Conservation (phyloP, 2,113 vertebrate species). For the Ctenomys sociabilis region DNA sequence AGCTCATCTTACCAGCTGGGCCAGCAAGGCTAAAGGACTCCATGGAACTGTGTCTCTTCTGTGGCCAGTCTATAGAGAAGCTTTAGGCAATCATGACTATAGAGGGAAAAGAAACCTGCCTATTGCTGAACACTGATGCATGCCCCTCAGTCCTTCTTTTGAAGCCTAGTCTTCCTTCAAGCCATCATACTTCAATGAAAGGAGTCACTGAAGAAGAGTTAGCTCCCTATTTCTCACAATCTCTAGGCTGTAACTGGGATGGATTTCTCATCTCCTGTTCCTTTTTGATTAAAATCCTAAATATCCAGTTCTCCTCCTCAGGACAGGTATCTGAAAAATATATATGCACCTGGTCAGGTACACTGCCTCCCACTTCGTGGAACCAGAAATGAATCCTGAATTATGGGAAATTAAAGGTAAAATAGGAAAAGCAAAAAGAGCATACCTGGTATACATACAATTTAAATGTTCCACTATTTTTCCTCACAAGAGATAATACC, state of each 20-base stretch:
- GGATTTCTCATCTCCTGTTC: background rate
- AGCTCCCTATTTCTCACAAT: background rate
- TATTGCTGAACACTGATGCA: background rate
- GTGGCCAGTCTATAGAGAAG: background rate
- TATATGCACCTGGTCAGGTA: background rate
- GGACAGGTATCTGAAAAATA: background rate
- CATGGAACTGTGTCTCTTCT: background rate
- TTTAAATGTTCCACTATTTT: background rate
- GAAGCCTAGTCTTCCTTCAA: background rate
- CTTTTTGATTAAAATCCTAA: background rate
- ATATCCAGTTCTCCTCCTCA: background rate
- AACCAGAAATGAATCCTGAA: background rate
- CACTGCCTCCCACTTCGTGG: background rate
- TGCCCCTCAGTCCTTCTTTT: background rate
- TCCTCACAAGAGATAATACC: background rate
- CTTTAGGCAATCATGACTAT: background rate
- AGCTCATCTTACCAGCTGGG: background rate
- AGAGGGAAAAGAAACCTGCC: background rate
- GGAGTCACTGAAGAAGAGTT: background rate
- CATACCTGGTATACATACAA: background rate
- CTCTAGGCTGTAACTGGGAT: background rate
- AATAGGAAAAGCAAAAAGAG: background rate
- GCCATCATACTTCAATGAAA: background rate
- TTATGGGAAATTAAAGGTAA: background rate
- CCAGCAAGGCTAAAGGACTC: background rate